Evolutionary conservation across 2,797 vertebrate species (phyloP).

Genomic region (Nothura maculosa): DNA sequence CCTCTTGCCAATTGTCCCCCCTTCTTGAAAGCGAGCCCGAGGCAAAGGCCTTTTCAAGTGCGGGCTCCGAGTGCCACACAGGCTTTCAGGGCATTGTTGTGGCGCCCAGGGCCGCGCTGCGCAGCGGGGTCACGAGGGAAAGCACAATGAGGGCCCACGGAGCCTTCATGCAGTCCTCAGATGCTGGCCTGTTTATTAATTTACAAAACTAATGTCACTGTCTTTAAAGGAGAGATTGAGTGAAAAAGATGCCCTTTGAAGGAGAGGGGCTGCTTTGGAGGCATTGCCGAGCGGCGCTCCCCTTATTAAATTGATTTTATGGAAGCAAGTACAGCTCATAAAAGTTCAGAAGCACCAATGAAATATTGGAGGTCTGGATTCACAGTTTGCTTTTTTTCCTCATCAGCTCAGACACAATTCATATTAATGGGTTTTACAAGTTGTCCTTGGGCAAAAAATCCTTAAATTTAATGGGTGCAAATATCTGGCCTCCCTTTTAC

Average conservation of each 20-base stretch:
- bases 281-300: constrained; percentile 61
- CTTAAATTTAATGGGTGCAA: constrained; percentile 41
- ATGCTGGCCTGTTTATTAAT: constrained; percentile 82
- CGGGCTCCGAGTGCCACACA: constrained; percentile 84
- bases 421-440: constrained; percentile 58
- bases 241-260: constrained; percentile 72
- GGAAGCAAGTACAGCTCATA: constrained; percentile 61
- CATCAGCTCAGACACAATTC: constrained; percentile 56
- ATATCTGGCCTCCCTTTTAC: constrained; percentile 48
- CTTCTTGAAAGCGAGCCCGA: constrained; percentile 82
- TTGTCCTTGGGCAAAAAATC: constrained; percentile 45
- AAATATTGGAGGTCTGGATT: constrained; percentile 58
- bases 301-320: constrained; percentile 77
- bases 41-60: constrained; percentile 83
- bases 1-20: constrained; percentile 86
- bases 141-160: constrained; percentile 77
- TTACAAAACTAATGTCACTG: constrained; percentile 78
- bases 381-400: constrained; percentile 46
- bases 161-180: constrained; percentile 78
- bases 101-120: constrained; percentile 79
- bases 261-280: constrained; percentile 69
- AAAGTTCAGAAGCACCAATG: constrained; percentile 63
- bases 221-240: constrained; percentile 76
- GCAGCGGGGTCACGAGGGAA: constrained; percentile 80
- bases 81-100: constrained; percentile 82